Evolutionary conservation across 2,113 vertebrate species (phyloP).

Genomic region (Ranitomeya variabilis): DNA sequence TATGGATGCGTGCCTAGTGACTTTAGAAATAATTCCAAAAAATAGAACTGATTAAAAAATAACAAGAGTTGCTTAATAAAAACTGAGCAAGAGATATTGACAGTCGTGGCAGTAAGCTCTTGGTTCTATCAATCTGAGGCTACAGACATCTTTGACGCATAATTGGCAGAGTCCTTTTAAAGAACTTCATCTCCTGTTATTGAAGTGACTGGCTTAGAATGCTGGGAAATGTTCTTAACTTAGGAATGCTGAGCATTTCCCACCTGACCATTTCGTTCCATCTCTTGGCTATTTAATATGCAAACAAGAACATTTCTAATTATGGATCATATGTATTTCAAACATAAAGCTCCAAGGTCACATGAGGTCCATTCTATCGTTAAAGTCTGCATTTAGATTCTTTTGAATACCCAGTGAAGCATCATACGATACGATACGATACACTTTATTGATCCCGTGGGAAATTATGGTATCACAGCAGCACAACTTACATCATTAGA

Average conservation of each 20-base stretch:
- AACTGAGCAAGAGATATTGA: constrained; percentile 28
- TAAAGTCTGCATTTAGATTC: background rate
- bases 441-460: too few species aligned
- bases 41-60: constrained; percentile 19
- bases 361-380: background rate
- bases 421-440: too few species aligned
- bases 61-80: constrained; percentile 2
- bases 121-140: constrained; percentile 2
- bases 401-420: background rate
- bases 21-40: constrained; percentile 35
- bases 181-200: background rate
- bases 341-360: background rate
- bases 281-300: background rate
- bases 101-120: constrained; percentile 5
- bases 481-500: too few species aligned
- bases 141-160: constrained; percentile 15
- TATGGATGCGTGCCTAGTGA: constrained; percentile 8
- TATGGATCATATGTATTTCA: background rate
- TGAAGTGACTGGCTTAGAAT: background rate
- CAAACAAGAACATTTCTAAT: constrained; percentile 15
- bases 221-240: constrained; percentile 1
- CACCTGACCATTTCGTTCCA: background rate
- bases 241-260: constrained; percentile 2
- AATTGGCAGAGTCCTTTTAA: background rate
- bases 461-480: too few species aligned